Evolutionary conservation across 2,113 vertebrate species (phyloP).

Genomic region (Pheucticus melanocephalus): DNA sequence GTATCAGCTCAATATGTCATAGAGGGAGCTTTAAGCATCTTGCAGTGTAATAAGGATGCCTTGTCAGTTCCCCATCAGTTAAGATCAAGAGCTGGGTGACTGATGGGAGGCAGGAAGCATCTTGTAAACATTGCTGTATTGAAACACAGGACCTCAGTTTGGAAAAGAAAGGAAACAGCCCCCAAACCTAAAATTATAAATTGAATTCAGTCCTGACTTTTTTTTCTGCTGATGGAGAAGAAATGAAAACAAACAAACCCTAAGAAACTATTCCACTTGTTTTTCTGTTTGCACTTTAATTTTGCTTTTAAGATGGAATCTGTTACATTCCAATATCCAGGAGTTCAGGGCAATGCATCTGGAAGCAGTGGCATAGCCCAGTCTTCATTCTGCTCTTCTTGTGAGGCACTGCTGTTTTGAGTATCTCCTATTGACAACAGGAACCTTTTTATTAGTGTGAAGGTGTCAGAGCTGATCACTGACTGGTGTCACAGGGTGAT

Average conservation of each 20-base stretch:
- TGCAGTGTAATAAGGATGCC: background rate
- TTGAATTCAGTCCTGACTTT: background rate
- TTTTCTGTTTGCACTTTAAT: background rate
- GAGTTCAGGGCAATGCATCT: background rate
- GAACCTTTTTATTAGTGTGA: background rate
- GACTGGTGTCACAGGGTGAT: background rate
- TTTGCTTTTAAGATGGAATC: background rate
- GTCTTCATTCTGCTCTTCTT: rapidly evolving
- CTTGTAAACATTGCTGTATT: background rate
- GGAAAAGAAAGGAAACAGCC: background rate
- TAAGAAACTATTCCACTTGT: background rate
- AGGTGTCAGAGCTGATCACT: background rate
- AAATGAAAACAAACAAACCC: background rate
- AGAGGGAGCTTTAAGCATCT: background rate
- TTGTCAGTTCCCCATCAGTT: background rate
- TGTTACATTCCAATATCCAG: background rate
- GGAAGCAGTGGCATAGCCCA: background rate
- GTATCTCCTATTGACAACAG: background rate
- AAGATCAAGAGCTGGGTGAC: background rate
- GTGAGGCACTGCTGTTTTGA: background rate
- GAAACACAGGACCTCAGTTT: background rate
- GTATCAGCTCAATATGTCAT: background rate
- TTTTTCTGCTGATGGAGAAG: background rate
- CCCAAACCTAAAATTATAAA: background rate
- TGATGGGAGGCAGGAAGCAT: background rate